Conservation (phyloP, 1,140 invertebrate species). For the Stenopsyche tienmushanensis region DNA sequence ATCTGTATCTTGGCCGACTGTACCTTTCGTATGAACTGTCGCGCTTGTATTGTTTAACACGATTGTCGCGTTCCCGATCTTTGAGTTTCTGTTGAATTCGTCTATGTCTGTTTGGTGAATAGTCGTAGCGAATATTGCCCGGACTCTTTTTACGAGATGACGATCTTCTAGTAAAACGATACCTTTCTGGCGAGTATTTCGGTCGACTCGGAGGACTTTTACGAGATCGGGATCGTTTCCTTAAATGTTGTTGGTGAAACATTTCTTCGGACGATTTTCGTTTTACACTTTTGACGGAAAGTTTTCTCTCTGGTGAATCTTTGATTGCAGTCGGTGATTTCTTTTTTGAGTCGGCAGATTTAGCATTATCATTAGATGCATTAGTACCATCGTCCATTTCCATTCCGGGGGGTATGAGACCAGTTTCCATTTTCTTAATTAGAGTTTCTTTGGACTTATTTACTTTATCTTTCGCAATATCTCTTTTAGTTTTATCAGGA, state of each 20-base stretch:
- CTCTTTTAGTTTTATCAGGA: conserved; percentile 37
- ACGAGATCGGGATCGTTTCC: neutral
- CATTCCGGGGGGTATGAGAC: conserved; percentile 36
- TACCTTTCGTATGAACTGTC: neutral
- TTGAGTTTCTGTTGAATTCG: neutral
- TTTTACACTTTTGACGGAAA: too few relatives aligned
- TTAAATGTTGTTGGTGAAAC: neutral
- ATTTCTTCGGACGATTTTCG: neutral
- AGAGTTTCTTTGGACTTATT: conserved; percentile 32
- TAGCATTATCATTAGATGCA: neutral
- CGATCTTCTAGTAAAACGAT: too few relatives aligned
- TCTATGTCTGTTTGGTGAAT: neutral
- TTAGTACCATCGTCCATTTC: conserved; percentile 23
- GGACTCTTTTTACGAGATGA: neutral
- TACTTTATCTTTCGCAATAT: conserved; percentile 37
- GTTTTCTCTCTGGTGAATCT: too few relatives aligned
- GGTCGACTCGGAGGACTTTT: neutral
- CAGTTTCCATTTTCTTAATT: conserved; percentile 34
- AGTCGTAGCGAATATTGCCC: neutral
- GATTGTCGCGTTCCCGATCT: neutral
- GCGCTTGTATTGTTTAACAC: neutral
- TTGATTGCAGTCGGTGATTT: too few relatives aligned
- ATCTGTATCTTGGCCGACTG: neutral
- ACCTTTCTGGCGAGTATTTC: too few relatives aligned
- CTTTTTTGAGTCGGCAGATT: neutral